Evolutionary conservation across 2,888 invertebrate species (phyloP).

Genomic region (Chromoteleia sp.): DNA sequence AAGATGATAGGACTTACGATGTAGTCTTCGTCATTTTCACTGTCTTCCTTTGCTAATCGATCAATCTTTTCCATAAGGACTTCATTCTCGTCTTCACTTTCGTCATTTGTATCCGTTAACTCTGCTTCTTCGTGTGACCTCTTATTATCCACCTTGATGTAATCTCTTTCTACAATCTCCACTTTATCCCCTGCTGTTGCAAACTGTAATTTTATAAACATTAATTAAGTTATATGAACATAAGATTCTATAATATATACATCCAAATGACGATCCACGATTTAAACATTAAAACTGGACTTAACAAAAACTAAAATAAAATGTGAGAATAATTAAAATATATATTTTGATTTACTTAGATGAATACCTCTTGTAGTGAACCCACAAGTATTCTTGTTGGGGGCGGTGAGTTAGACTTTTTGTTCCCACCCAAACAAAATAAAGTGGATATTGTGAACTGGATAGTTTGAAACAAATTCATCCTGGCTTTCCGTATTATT

Average conservation of each 20-base stretch:
- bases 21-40: slow-evolving; percentile 76
- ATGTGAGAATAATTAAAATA: too few species aligned
- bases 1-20: slow-evolving; percentile 72
- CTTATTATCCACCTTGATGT: slow-evolving; percentile 66
- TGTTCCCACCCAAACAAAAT: slow-evolving; percentile 79
- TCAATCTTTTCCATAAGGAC: slow-evolving; percentile 72
- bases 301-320: too few species aligned
- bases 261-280: too few species aligned
- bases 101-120: slow-evolving; percentile 55
- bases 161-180: neutral
- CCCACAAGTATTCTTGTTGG: slow-evolving; percentile 78
- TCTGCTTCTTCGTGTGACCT: slow-evolving; percentile 73
- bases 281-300: too few species aligned
- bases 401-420: slow-evolving; percentile 80
- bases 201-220: too few species aligned
- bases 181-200: neutral
- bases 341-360: too few species aligned
- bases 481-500: slow-evolving; percentile 76
- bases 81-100: slow-evolving; percentile 73
- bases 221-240: too few species aligned
- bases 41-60: slow-evolving; percentile 70
- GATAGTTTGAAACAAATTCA: slow-evolving; percentile 78
- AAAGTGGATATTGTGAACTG: slow-evolving; percentile 79
- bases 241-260: too few species aligned
- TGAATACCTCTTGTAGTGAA: slow-evolving; percentile 56